Evolutionary conservation across 2,797 vertebrate species (phyloP).

Genomic region (Protosalanx chinensis): DNA sequence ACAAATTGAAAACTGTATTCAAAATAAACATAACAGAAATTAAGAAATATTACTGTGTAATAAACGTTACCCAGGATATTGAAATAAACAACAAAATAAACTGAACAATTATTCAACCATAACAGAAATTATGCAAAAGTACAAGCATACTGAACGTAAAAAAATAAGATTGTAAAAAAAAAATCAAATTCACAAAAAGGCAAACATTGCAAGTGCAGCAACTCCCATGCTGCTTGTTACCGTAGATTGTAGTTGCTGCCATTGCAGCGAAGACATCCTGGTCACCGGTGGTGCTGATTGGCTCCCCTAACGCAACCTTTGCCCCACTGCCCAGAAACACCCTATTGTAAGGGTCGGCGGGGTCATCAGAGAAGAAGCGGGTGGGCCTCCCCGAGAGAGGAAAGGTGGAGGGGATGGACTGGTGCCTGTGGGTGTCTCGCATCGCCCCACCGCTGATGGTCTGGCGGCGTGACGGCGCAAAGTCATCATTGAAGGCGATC

Average conservation of each 20-base stretch:
- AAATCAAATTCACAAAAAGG: slow-evolving; percentile 16
- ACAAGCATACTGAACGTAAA: neutral
- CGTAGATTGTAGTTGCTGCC: slow-evolving; percentile 60
- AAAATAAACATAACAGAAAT: neutral
- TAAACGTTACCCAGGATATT: slow-evolving; percentile 13
- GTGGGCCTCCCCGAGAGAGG: slow-evolving; percentile 57
- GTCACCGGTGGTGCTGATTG: slow-evolving; percentile 59
- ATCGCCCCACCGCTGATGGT: slow-evolving; percentile 40
- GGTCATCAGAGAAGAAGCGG: slow-evolving; percentile 72
- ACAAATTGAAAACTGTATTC: neutral
- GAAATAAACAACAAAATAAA: slow-evolving; percentile 13
- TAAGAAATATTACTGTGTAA: slow-evolving; percentile 8
- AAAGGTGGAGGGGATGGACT: slow-evolving; percentile 59
- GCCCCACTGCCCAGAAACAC: slow-evolving; percentile 53
- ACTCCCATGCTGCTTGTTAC: slow-evolving; percentile 69
- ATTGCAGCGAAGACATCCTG: slow-evolving; percentile 61
- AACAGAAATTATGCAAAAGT: slow-evolving; percentile 33
- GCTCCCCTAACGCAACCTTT: slow-evolving; percentile 33
- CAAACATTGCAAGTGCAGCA: slow-evolving; percentile 36
- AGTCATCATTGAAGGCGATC: slow-evolving; percentile 78
- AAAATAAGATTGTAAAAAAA: slow-evolving; percentile 7
- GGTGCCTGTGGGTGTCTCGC: slow-evolving; percentile 64
- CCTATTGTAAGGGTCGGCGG: slow-evolving; percentile 63
- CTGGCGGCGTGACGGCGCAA: slow-evolving; percentile 50
- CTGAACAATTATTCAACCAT: slow-evolving; percentile 15